Evolutionary conservation across 2,888 invertebrate genomes (phyloP), one percentile per base, ranked within the genome.

Genomic region (Ctenicera cuprea): DNA sequence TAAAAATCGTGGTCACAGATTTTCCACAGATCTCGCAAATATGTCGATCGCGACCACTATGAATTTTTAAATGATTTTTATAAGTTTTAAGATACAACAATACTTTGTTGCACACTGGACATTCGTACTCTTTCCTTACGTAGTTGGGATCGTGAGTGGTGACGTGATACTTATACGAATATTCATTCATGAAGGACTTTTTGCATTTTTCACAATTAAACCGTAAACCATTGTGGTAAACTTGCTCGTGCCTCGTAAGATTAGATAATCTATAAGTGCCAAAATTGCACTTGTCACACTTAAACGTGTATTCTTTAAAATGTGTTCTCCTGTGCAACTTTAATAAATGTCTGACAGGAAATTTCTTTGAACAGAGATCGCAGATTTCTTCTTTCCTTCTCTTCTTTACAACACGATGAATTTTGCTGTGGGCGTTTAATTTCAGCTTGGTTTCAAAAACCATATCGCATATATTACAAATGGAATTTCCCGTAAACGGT

Each of bases 11-110:
- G 70, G 88, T 88, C 16, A 90, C 82, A 71, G 87, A 86, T 79
- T 90, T 90, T 7, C 89, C 89, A 73, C 90, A 90, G 3, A 87
- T 85, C 65, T 89, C 89, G 76, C 90, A 90, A 43, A 83, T 74
- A 33, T 74, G 62, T 50, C 64, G 8, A 4, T 66, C 52, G 37
- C 74, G 67, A n/a, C 73, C 76, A 26, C 71, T 74, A 3, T 69
- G 73, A n/a, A 65, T 59, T 33, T 73, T 67, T 22, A 75, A 50
- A 62, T 78, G 78, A 11, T 68, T 72, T 26, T 38, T 63, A n/a
- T 73, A 70, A 22, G 65, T 63, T 37, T 26, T 37, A 9, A n/a
- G 48, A 50, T 45, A 22, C n/a, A 26, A 50, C 9, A 54, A 48
- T 9, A 57, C 59, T 54, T 76, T 73, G 22, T 73, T 71, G 50